These are phyloP conservation scores for Eptesicus fuscus DNA, from an alignment of 2,113 vertebrate genomes.

Conservation along the genomic window DNA sequence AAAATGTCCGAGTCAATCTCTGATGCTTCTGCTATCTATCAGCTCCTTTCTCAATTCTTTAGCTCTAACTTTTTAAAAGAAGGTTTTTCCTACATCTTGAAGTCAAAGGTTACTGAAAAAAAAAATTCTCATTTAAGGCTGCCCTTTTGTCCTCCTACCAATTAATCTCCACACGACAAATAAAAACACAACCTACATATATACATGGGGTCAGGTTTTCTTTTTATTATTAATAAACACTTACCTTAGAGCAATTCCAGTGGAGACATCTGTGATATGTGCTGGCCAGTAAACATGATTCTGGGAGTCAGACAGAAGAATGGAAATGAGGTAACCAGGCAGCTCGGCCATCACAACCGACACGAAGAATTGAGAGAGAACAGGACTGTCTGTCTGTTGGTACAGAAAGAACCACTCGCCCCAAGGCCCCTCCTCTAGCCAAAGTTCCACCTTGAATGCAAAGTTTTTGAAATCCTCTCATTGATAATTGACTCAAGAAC, in stretches of 20 bases:
- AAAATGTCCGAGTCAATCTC: not conserved
- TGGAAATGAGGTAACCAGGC: too few species aligned
- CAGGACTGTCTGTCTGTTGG: accelerated
- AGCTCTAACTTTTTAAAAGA: not conserved
- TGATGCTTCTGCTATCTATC: not conserved
- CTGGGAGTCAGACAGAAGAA: not conserved
- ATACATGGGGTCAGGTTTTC: not conserved
- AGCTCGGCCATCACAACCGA: accelerated
- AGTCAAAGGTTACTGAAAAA: not conserved
- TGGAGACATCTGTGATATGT: not conserved
- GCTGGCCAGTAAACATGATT: not conserved
- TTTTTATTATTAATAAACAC: not conserved
- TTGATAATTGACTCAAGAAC: not conserved
- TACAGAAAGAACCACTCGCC: accelerated
- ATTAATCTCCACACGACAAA: not conserved
- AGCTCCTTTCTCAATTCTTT: not conserved
- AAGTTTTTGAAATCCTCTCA: not conserved
- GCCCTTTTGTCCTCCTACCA: not conserved
- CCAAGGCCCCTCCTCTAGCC: not conserved
- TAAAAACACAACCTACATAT: accelerated
- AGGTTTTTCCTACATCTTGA: not conserved
- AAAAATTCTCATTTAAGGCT: not conserved
- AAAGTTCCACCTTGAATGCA: not conserved
- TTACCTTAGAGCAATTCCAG: not conserved
- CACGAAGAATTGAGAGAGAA: accelerated